Evolutionary conservation across 2,888 invertebrate species (phyloP).

Genomic region (Amphipoea lucens): DNA sequence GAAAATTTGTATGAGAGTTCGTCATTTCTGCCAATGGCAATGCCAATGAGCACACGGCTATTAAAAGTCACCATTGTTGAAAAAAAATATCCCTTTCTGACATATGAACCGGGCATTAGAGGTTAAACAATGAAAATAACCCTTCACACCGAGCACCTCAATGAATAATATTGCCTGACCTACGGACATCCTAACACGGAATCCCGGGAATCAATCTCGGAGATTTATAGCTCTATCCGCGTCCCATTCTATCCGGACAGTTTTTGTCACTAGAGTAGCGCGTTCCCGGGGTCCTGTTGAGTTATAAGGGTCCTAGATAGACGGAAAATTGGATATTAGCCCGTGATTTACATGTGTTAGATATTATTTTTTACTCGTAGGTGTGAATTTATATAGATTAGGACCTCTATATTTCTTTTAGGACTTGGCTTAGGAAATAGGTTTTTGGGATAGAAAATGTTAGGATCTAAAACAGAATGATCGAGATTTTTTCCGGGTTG

Average conservation of each 20-base stretch:
- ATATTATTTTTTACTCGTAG: constrained; percentile 62
- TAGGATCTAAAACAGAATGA: neutral
- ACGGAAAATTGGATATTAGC: constrained; percentile 74
- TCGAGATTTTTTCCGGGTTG: too few relatives aligned
- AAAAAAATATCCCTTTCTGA: neutral
- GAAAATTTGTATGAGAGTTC: neutral
- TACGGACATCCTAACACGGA: constrained; percentile 65
- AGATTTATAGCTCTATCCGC: constrained; percentile 75
- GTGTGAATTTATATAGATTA: constrained; percentile 59
- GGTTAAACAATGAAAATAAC: constrained; percentile 53
- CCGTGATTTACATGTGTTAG: constrained; percentile 71
- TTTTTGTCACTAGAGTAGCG: constrained; percentile 73
- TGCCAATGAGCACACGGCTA: neutral
- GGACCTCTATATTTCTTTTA: constrained; percentile 43
- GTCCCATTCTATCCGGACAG: constrained; percentile 69
- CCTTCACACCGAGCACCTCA: constrained; percentile 47
- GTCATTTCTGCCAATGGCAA: neutral
- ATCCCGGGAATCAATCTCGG: constrained; percentile 73
- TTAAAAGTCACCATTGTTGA: neutral
- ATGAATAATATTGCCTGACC: constrained; percentile 71
- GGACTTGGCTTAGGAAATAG: constrained; percentile 1
- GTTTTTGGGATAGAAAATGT: neutral
- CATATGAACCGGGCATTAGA: constrained; percentile 2
- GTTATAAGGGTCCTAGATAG: constrained; percentile 73
- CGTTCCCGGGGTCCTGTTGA: constrained; percentile 67